Percentiles rank a stretch among this genome's conserved stretches.
Evolutionary conservation across 2,888 invertebrate species (phyloP).

Genomic region (Aleiodes alternator): DNA sequence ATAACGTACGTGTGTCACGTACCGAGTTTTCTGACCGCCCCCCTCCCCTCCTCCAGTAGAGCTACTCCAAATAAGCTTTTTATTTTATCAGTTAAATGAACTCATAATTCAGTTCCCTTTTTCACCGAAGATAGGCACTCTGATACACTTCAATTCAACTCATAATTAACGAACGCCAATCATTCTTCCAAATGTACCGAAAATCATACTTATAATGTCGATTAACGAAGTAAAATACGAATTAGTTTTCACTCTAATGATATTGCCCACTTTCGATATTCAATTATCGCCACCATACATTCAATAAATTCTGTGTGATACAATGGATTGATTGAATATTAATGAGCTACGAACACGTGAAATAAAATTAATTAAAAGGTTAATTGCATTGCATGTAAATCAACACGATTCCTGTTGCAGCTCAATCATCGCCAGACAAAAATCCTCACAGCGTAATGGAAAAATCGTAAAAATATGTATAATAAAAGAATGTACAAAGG

Average conservation of each 20-base stretch:
- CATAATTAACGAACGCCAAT: slow-evolving; percentile 38
- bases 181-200: not conserved
- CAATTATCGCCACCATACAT: slow-evolving; percentile 4
- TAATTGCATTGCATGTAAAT: not conserved
- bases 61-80: not conserved
- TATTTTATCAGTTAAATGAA: slow-evolving; percentile 18
- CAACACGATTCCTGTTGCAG: not conserved
- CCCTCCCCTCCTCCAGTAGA: not conserved
- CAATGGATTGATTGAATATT: slow-evolving; percentile 25
- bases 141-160: slow-evolving; percentile 12
- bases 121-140: too few species aligned
- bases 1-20: not conserved
- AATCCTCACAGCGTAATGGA: too few species aligned
- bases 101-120: not conserved
- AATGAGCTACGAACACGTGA: slow-evolving; percentile 10
- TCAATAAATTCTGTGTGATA: slow-evolving; percentile 35
- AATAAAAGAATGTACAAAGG: not conserved
- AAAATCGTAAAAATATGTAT: slow-evolving; percentile 40
- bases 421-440: not conserved
- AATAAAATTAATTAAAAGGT: not conserved
- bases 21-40: slow-evolving; percentile 3
- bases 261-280: not conserved
- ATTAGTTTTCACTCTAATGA: slow-evolving; percentile 4
- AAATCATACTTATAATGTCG: not conserved
- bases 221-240: not conserved